Evolutionary conservation across 2,888 invertebrate species (phyloP), one percentile per base, ranked within the genome.

Genomic region (Ichneumon xanthorius): DNA sequence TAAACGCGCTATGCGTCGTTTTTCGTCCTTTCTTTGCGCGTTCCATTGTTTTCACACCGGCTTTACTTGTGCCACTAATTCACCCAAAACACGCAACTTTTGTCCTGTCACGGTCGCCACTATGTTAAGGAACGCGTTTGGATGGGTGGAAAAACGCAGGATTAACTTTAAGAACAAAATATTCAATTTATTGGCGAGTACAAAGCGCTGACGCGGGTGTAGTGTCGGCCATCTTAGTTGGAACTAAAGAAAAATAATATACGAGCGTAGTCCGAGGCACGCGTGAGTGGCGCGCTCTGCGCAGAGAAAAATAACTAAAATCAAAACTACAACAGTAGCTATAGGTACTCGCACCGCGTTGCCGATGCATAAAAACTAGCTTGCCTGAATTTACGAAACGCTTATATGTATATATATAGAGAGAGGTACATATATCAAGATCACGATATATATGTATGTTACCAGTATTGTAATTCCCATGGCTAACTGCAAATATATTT

Each of bases 91-190:
- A 33, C 6, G 9, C 55, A 58, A 58, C 55, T 22, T 7, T 22
- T 26, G 55, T 58, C 55, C 55, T 58, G 55, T 58, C 55, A 58
- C 55, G 55, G 55, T 55, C 55, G 22, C 55, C 55, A 55, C 55
- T 55, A 26, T 58, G 55, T 22, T 9, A 2, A 0, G 58, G 58
- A 22, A 58, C 22, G 58, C 7, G 19, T 1, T 58, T 22, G 26
- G 58, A 11, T 58, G 58, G 58, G 58, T 58, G 22, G 4, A 22
- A 58, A 7, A n/a, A 16, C 4, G 22, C 16, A 53, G 53, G n/a
- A 19, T 55, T 55, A 6, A 22, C 9, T 7, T 6, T 55, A 55
- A 55, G n/a, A 7, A 33, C n/a, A 50, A 50, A 55, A 55, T 55
- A 55, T 55, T 2, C 7, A 2, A 1, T 55, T n/a, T 55, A 55